A percentile compares a stretch with the other conserved stretches of the same genome.
phyloP scores from a whole-genome alignment of 2,888 invertebrate species.

The Hemicrepidius hirtus region DNA sequence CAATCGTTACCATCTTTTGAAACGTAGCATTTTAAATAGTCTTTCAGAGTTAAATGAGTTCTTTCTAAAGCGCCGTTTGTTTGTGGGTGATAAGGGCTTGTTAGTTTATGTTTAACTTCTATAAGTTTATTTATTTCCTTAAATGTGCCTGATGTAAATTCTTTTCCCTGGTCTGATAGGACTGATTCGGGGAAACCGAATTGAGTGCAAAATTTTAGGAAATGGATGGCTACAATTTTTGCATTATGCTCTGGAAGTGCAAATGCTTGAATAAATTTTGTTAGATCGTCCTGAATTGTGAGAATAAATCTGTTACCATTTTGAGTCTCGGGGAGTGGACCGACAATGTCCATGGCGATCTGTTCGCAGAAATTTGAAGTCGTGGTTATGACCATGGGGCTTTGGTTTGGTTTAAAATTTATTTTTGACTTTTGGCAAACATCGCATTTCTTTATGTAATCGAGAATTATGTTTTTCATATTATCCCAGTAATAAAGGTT shows the following conservation, averaged over 20 bases:
- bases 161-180: neutral
- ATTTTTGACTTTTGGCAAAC: no score
- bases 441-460: slow-evolving; percentile 12
- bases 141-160: neutral
- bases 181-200: slow-evolving; percentile 2
- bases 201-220: no score
- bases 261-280: neutral
- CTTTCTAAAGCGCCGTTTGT: slow-evolving; percentile 64
- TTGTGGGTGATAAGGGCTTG: slow-evolving; percentile 3
- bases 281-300: no score
- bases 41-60: slow-evolving; percentile 60
- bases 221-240: neutral
- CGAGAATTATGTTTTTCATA: neutral
- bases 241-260: neutral
- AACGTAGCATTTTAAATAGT: slow-evolving; percentile 63
- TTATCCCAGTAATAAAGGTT: neutral
- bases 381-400: neutral
- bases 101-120: slow-evolving; percentile 61
- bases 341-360: no score
- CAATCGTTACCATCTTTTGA: slow-evolving; percentile 54
- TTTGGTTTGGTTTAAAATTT: no score
- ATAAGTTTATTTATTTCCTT: no score
- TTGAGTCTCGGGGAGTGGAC: slow-evolving; percentile 61
- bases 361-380: slow-evolving; percentile 16
- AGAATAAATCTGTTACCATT: slow-evolving; percentile 64